Base-by-base conservation (phyloP, 2,888 invertebrate genomes). In the Cetonia aurata region DNA sequence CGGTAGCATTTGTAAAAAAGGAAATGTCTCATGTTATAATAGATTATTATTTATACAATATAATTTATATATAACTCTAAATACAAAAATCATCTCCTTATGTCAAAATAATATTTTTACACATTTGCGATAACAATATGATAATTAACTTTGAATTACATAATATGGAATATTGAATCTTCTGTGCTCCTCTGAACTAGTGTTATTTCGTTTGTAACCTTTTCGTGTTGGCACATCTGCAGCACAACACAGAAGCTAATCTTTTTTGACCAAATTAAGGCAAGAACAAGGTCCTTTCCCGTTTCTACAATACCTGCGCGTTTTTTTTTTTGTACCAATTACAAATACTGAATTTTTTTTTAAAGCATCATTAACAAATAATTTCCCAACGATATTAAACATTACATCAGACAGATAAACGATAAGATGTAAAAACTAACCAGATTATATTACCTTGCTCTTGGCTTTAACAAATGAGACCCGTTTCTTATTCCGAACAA, bases 1-100 rank as follows among this genome's bases (percentile, higher is more conserved):
- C 74, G 71, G 72, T 74, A 71, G 71, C 72, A 70, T 69, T 71
- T 72, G 66, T 71, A 73, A 72, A 66, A 60, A 59, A 71, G 52
- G 60, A 71, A 71, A 68, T 71, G 57, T 67, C 15, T 67, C 44
- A 31, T 59, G 19, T 55, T 56, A 42, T 42, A 10, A 50, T 37
- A 65, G 48, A 62, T 65, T 50, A 65, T 50, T 41, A 65, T 65
- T 65, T 57, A 57, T 57, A 57, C 57, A 57, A 65, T 65, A 65
- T 65, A 65, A 48, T 65, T 71, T 55, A 56, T 66, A 60, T 56
- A 15, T 59, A 55, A 70, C 15, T 70, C 33, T 62, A 71, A 69
- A 65, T 71, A 71, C 69, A 71, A 71, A 71, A 68, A 69, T 69
- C 56, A 69, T 56, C 56, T 60, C 55, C 42, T 65, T 70, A 59